phyloP scores from a whole-genome alignment of 2,888 invertebrate genomes.

The Lepidocyrtinus sp. region DNA sequence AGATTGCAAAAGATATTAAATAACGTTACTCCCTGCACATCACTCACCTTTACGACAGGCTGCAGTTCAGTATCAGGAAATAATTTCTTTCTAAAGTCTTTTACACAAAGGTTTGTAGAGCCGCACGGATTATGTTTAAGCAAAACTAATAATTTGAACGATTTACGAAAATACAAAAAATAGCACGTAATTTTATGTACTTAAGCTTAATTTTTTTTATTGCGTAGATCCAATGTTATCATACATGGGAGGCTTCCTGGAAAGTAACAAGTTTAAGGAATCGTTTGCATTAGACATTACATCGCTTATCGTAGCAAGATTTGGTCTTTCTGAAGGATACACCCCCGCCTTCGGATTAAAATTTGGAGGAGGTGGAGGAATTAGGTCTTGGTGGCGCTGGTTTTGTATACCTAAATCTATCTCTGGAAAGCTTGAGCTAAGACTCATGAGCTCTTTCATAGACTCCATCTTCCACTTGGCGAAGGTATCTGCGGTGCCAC shows the following conservation, averaged over 20 bases:
- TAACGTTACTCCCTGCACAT: too few relatives aligned
- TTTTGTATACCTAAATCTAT: too few relatives aligned
- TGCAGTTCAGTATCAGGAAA: too few relatives aligned
- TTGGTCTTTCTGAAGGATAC: background rate
- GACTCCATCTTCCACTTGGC: slow-evolving; percentile 51
- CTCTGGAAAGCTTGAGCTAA: slow-evolving; percentile 18
- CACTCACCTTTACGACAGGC: too few relatives aligned
- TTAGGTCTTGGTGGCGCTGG: too few relatives aligned
- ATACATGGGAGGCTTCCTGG: slow-evolving; percentile 39
- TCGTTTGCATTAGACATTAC: background rate
- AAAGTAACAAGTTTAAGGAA: slow-evolving; percentile 27
- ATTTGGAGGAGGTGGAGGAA: background rate
- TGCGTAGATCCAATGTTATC: background rate
- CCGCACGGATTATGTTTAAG: too few relatives aligned
- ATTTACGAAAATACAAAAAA: too few relatives aligned
- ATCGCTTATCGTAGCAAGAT: background rate
- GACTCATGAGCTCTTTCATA: slow-evolving; percentile 37
- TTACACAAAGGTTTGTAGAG: too few relatives aligned
- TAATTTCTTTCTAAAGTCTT: too few relatives aligned
- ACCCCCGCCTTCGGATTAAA: background rate
- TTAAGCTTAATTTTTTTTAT: slow-evolving; percentile 1
- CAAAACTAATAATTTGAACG: too few relatives aligned
- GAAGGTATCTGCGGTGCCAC: slow-evolving; percentile 36
- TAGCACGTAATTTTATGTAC: too few relatives aligned
- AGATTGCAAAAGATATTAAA: too few relatives aligned